A percentile compares a stretch with the other conserved stretches of the same genome.
phyloP scores from a whole-genome alignment of 2,113 vertebrate genomes.

The Corythoichthys intestinalis region DNA sequence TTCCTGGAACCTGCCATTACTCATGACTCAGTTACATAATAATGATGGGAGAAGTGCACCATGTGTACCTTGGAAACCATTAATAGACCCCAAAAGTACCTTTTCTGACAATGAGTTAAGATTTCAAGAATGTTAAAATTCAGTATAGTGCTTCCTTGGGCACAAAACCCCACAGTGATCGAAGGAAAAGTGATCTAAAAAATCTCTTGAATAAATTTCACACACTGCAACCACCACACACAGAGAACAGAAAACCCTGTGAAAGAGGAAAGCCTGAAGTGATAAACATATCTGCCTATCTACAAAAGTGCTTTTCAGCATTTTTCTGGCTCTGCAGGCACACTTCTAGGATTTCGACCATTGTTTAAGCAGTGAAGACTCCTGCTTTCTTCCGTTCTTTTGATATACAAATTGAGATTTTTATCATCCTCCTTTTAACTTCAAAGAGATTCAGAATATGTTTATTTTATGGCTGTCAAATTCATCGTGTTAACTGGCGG shows the following conservation, averaged over 20 bases:
- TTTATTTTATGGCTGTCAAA: not conserved
- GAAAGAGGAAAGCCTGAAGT: not conserved
- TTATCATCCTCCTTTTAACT: constrained; percentile 32
- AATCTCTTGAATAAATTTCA: not conserved
- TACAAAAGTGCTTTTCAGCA: constrained; percentile 7
- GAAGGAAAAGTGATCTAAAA: not conserved
- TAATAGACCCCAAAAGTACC: no score
- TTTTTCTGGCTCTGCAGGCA: constrained; percentile 13
- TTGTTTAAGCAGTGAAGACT: constrained; percentile 18
- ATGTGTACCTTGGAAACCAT: no score
- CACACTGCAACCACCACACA: not conserved
- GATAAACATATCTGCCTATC: not conserved
- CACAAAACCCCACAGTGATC: no score
- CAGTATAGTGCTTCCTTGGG: not conserved
- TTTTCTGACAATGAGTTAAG: no score
- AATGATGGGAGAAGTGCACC: no score
- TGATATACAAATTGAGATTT: constrained; percentile 10
- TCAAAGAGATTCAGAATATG: constrained; percentile 19
- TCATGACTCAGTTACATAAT: no score
- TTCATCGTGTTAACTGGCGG: no score
- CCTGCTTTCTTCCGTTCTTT: constrained; percentile 14
- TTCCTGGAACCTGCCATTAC: no score
- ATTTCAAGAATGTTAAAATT: not conserved
- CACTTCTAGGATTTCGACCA: not conserved
- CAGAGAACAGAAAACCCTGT: not conserved